Evolutionary conservation across 2,797 vertebrate species (phyloP), one percentile per base, ranked within the genome.

Genomic region (Luscinia megarhynchos): DNA sequence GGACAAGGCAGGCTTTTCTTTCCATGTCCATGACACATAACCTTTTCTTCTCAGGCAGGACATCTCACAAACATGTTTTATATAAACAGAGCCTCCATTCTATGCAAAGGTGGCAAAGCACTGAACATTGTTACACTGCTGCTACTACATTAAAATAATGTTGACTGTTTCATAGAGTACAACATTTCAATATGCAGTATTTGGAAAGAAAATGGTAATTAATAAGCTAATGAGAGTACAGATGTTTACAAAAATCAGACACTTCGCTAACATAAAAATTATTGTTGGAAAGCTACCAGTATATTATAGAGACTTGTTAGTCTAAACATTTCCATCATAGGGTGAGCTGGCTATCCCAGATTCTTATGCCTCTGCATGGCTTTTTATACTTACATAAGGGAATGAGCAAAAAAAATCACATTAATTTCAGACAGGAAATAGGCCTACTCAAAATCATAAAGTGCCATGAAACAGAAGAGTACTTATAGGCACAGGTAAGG

Each of bases 161-260:
- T 10, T 76, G 51, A 58, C 64, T 80, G 68, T 66, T 85, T 87
- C 48, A 70, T 10, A 51, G 36, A 2, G 1, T 27, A 26, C n/a
- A 84, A 55, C 5, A 83, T 48, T 53, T 80, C 53, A 73, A 53
- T 16, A 12, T 17, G 23, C 17, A 53, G 10, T 27, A 48, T 26
- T 66, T 90, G 68, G 73, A 85, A 94, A 79, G 68, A 62, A 94
- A 87, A 86, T 40, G 21, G 64, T 43, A 77, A 76, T 38, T 85
- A 80, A 76, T 61, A 77, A 77, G 32, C 15, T 59, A 34, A 64
- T 77, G 17, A 63, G n/a, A 77, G 20, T 63, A 80, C 29, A 57
- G 36, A 40, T 20, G 9, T 67, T 90, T 83, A 85, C 13, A 90
- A 92, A 87, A 84, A 59, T n/a, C 34, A 62, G 73, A 69, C 45